Base-by-base conservation (phyloP, 2,888 invertebrate genomes). In the Argyresthia albistria region DNA sequence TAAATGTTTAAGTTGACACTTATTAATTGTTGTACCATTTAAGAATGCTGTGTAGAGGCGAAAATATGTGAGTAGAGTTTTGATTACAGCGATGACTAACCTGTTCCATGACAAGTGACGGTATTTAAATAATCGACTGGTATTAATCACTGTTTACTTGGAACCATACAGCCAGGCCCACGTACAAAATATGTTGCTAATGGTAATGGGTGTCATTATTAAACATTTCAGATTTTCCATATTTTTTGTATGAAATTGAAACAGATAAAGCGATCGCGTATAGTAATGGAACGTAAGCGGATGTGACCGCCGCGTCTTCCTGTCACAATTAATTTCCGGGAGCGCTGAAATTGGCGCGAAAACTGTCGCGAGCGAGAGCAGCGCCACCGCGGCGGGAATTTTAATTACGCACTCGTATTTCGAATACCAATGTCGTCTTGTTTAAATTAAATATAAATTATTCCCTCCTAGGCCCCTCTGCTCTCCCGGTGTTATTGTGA, bases 401-500 rank as follows among this genome's bases (percentile, higher is more conserved):
- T 86, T 86, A 86, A 86, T 87, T 87, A 87, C 87, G 87, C 84
- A 83, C 81, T 81, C 86, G 86, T 81, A 83, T 81, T 80, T 77
- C 83, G 86, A 86, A 86, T 86, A 84, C 84, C 86, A 82, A 86
- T 86, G 86, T 86, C 84, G 84, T 86, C 86, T 86, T 86, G 84
- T 84, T 86, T 86, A 86, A 86, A 86, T 86, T 86, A 86, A 86
- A 84, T 86, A 86, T 87, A 87, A 87, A 87, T 87, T 87, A 87
- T 86, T 82, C 81, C 74, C 80, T 80, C 76, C 82, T 80, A 80
- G 81, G 80, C 77, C 79, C 77, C 73, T 73, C 72, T 74, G 80
- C 75, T 73, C 69, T 74, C 72, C 73, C 70, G 77, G 74, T 80
- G 76, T 77, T 80, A 59, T 59, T 56, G 57, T 56, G 77, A 78